Evolutionary conservation across 1,140 invertebrate species (phyloP).

Genomic region (Caenorhabditis inopinata): DNA sequence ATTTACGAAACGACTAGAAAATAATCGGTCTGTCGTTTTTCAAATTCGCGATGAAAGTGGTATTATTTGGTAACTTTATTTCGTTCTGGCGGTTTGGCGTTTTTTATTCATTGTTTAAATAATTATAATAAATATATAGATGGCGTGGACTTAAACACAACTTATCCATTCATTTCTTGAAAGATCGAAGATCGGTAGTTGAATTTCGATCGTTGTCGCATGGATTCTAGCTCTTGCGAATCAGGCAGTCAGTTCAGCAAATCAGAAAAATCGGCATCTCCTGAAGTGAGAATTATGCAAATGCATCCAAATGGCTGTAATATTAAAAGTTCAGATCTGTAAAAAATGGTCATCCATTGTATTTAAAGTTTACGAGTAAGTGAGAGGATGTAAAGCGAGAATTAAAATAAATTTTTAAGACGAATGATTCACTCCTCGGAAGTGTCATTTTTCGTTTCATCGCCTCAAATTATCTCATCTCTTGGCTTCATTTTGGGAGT

Average conservation of each 20-base stretch:
- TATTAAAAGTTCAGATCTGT: neutral
- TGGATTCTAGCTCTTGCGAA: neutral
- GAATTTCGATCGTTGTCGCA: neutral
- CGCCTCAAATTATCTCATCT: neutral
- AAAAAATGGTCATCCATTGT: neutral
- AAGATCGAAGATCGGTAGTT: no score
- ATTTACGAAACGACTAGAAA: slow-evolving; percentile 81
- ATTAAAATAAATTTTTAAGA: neutral
- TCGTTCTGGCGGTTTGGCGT: no score
- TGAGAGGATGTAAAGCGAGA: neutral
- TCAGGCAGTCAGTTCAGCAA: neutral
- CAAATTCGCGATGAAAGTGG: no score
- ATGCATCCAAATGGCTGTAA: neutral
- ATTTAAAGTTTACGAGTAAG: neutral
- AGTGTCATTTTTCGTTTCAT: neutral
- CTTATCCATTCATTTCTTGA: no score
- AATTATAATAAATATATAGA: no score
- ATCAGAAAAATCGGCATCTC: neutral
- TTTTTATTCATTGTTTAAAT: no score
- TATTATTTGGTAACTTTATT: no score
- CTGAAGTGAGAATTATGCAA: neutral
- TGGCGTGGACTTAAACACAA: no score
- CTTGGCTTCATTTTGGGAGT: neutral
- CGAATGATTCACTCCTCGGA: slow-evolving; percentile 10
- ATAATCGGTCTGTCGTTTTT: slow-evolving; percentile 64